Conservation (phyloP, 2,797 vertebrate genomes). For the Myotis pilosus region DNA sequence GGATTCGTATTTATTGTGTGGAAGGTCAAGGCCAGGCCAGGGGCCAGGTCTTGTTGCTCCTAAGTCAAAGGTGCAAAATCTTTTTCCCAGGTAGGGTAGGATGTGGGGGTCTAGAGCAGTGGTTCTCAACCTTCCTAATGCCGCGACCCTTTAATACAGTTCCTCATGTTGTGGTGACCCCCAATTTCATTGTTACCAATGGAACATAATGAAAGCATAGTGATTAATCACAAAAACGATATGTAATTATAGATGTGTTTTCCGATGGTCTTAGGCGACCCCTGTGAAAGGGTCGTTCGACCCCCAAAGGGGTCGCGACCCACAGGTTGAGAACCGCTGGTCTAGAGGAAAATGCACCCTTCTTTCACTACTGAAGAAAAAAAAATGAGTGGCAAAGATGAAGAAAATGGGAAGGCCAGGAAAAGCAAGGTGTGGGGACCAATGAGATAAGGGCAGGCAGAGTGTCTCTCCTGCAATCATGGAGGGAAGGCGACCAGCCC, state of each 20-base stretch:
- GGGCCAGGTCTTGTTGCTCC: neutral
- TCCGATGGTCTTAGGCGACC: too few relatives aligned
- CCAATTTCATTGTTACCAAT: too few relatives aligned
- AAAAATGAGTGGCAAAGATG: neutral
- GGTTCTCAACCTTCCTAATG: too few relatives aligned
- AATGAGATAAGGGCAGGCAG: neutral
- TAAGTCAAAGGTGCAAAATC: neutral
- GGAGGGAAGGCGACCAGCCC: neutral
- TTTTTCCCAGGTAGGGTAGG: neutral
- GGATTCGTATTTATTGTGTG: neutral
- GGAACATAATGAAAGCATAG: too few relatives aligned
- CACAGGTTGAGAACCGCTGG: too few relatives aligned
- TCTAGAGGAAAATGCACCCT: neutral
- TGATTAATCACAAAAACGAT: too few relatives aligned
- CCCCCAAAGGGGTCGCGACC: too few relatives aligned
- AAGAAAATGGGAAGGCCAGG: neutral
- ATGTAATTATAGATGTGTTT: too few relatives aligned
- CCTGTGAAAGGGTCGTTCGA: too few relatives aligned
- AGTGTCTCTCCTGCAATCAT: neutral
- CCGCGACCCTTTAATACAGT: too few relatives aligned
- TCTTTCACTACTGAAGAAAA: neutral
- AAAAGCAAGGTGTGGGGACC: neutral
- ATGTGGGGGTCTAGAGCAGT: too few relatives aligned
- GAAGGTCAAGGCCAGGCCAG: neutral
- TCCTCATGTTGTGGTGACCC: too few relatives aligned